Conservation (phyloP, 37 sponge, comb jelly and placozoan species). For the Oopsacas minuta region DNA sequence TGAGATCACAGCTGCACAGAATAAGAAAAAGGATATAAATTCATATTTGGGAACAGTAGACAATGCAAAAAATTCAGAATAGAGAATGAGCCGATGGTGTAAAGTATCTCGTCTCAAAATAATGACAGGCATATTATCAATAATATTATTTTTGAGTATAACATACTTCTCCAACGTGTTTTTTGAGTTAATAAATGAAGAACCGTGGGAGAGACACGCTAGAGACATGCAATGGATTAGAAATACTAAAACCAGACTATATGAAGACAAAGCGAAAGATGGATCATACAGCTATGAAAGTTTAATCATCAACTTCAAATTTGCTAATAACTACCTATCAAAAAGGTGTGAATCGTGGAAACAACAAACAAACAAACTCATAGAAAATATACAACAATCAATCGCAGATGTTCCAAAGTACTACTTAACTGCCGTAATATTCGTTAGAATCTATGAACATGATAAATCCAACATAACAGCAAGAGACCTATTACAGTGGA, state of each 20-base stretch:
- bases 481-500: slow-evolving; percentile 47
- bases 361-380: not conserved
- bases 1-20: too few species aligned
- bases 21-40: too few species aligned
- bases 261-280: not conserved
- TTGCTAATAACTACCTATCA: not conserved
- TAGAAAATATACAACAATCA: not conserved
- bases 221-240: not conserved
- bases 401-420: not conserved
- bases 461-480: slow-evolving; percentile 40
- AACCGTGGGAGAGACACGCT: not conserved
- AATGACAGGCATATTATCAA: too few species aligned
- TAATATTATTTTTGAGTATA: too few species aligned
- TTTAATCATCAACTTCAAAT: not conserved
- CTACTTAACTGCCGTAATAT: slow-evolving; percentile 45
- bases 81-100: too few species aligned
- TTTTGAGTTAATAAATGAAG: not conserved
- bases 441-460: slow-evolving; percentile 36
- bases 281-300: not conserved
- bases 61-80: too few species aligned
- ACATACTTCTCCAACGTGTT: too few species aligned
- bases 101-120: too few species aligned
- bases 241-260: not conserved
- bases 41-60: too few species aligned
- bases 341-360: not conserved